Conservation (phyloP, 2,797 vertebrate genomes). For the Betta splendens region DNA sequence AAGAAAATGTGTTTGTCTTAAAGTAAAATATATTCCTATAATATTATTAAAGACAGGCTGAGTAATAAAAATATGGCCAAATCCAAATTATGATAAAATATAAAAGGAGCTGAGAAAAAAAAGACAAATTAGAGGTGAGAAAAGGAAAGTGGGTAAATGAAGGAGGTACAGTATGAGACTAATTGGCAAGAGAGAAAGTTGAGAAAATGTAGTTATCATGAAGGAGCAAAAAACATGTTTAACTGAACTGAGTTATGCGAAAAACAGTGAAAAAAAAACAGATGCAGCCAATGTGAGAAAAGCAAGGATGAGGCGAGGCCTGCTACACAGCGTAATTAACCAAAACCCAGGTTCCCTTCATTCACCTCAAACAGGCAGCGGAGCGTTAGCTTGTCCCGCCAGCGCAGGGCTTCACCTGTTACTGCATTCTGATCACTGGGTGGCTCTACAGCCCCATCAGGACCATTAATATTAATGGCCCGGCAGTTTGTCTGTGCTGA, state of each 20-base stretch:
- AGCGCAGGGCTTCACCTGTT: constrained; percentile 52
- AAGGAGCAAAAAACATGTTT: neutral
- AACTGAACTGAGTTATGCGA: neutral
- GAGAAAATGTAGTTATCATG: too few species aligned
- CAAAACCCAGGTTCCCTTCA: constrained; percentile 62
- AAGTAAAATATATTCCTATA: too few species aligned
- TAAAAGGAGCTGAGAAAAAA: neutral
- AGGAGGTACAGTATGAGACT: constrained; percentile 6
- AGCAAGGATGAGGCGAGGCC: constrained; percentile 10
- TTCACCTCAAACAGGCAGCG: constrained; percentile 59
- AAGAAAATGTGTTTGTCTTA: neutral
- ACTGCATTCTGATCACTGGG: constrained; percentile 50
- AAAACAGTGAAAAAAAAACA: too few species aligned
- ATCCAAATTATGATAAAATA: neutral
- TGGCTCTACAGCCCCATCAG: constrained; percentile 65
- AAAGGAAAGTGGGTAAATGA: neutral
- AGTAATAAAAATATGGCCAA: neutral
- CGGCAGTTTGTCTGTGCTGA: constrained; percentile 62
- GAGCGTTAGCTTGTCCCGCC: constrained; percentile 63
- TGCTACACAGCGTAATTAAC: constrained; percentile 66
- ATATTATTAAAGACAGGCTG: too few species aligned
- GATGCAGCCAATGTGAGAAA: neutral
- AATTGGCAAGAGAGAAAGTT: constrained; percentile 10
- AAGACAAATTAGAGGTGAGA: constrained; percentile 18
- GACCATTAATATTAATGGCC: constrained; percentile 78